phyloP scores from a whole-genome alignment of 2,113 vertebrate species.

The Ancistrus triradiatus region DNA sequence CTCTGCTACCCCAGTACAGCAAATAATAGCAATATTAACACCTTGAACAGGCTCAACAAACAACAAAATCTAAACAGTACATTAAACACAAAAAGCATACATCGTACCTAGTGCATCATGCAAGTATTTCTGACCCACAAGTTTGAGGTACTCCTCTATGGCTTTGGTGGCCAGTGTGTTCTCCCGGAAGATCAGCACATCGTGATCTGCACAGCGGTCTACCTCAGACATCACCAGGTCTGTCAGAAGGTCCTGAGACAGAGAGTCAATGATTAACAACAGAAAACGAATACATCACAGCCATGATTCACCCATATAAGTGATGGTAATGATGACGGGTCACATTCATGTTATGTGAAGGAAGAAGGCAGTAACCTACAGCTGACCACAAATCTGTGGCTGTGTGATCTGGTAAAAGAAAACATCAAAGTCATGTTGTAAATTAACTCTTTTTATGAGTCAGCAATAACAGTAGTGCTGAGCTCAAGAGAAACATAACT shows the following conservation, averaged over 20 bases:
- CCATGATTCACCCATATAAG: too few species aligned
- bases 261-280: background rate
- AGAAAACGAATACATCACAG: background rate
- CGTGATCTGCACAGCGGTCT: constrained; percentile 90
- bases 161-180: constrained; percentile 96
- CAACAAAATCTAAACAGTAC: background rate
- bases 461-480: too few species aligned
- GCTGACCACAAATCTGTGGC: too few species aligned
- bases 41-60: background rate
- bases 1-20: too few species aligned
- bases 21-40: too few species aligned
- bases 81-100: background rate
- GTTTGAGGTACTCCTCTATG: constrained; percentile 93
- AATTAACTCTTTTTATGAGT: too few species aligned
- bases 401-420: too few species aligned
- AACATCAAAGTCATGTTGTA: too few species aligned
- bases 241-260: constrained; percentile 86
- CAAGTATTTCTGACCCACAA: constrained; percentile 94
- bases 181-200: constrained; percentile 95
- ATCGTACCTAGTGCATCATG: constrained; percentile 89
- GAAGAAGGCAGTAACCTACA: too few species aligned
- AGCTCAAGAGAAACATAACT: too few species aligned
- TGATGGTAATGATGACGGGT: too few species aligned
- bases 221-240: constrained; percentile 97
- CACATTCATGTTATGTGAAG: too few species aligned